Evolutionary conservation across 2,888 invertebrate species (phyloP).

Genomic region (Drosophila neonasuta): DNA sequence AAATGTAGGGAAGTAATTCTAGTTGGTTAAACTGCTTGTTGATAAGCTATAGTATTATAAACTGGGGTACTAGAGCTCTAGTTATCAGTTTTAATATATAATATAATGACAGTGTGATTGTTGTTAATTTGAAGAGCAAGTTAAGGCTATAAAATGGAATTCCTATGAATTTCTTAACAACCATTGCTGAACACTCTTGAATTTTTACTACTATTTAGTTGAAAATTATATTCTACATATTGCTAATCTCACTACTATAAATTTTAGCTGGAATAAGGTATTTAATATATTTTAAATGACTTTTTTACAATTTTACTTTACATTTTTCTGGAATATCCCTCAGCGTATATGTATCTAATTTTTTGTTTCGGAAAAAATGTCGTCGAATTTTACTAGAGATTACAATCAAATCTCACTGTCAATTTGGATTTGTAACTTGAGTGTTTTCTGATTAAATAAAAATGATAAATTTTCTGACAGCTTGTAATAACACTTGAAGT

Average conservation of each 20-base stretch:
- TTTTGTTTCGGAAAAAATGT: too few relatives aligned
- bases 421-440: not conserved
- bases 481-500: constrained; percentile 4
- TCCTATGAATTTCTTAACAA: not conserved
- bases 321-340: not conserved
- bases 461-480: not conserved
- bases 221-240: too few relatives aligned
- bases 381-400: not conserved
- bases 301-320: too few relatives aligned
- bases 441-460: constrained; percentile 1
- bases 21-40: not conserved
- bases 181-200: not conserved
- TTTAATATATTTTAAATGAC: too few relatives aligned
- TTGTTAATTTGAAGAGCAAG: constrained; percentile 1
- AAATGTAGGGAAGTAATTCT: constrained; percentile 6
- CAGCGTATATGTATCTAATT: too few relatives aligned
- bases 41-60: constrained; percentile 22
- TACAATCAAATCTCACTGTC: not conserved
- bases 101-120: not conserved
- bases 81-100: not conserved
- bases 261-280: too few relatives aligned
- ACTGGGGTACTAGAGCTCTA: not conserved
- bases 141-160: not conserved
- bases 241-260: too few relatives aligned
- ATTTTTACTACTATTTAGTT: not conserved